Base-by-base conservation (phyloP, 2,888 invertebrate genomes). In the Acanthosepion esculentum region DNA sequence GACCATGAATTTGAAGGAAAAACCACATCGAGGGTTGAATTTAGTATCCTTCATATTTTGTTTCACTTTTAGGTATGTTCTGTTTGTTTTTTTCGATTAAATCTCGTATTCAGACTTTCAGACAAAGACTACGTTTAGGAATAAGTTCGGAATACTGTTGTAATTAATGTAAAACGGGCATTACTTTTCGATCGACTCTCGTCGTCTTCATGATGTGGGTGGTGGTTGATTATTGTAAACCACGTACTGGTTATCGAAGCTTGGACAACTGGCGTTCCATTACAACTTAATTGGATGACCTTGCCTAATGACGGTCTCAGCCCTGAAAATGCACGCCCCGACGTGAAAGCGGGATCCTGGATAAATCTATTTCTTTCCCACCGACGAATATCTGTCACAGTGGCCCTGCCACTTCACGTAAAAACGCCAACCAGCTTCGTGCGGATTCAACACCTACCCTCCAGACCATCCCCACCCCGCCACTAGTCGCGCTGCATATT, bases 221-320 rank as follows among this genome's bases (percentile, higher is more conserved):
- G 33, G 33, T 15, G n/a, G 10, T 78, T 59, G 78, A 15, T 12
- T n/a, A 29, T 78, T 12, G n/a, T 78, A 29, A n/a, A 78, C 55
- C n/a, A 78, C 78, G 29, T 18, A 15, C n/a, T n/a, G 78, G n/a
- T 33, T 15, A 78, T 78, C 78, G 78, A 78, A n/a, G n/a, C 78
- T 78, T 12, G 78, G n/a, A 78, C 78, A n/a, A 78, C 78, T 78
- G 78, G n/a, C 78, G 78, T 78, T 10, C n/a, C 78, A 15, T 78
- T 78, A 78, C 78, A 33, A n/a, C 78, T 78, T 78, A 78, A 78
- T 78, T 78, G 78, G 78, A 78, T 78, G 78, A 78, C 78, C 78
- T 78, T 78, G 78, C 12, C 78, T 78, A 78, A 78, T n/a, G 78
- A 78, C 12, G n/a, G 78, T n/a, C 78, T n/a, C 78, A n/a, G 78